Conservation (phyloP, 2,113 vertebrate species). For the Atractosteus spatula region DNA sequence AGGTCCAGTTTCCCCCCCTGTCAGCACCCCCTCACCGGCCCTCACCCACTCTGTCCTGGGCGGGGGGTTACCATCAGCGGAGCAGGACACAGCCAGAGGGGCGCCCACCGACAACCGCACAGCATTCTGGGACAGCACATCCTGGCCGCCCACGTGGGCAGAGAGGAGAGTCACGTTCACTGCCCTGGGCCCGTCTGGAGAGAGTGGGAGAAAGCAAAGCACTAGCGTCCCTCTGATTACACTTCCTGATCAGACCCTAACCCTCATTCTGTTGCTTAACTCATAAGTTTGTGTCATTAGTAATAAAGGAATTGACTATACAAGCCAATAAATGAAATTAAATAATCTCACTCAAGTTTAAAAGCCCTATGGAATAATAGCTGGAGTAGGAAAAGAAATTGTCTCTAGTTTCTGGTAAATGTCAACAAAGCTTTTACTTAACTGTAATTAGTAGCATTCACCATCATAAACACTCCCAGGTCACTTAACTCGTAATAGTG, state of each 20-base stretch:
- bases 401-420: too few species aligned
- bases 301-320: too few species aligned
- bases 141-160: not conserved
- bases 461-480: too few species aligned
- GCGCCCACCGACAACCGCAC: conserved; percentile 1
- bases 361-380: too few species aligned
- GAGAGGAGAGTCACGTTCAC: conserved; percentile 3
- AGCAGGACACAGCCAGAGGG: conserved; percentile 2
- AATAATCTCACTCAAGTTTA: too few species aligned
- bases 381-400: too few species aligned
- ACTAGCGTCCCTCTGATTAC: not conserved
- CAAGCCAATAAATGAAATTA: too few species aligned
- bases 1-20: not conserved
- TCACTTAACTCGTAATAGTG: too few species aligned
- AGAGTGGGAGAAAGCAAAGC: not conserved
- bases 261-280: too few species aligned
- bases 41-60: conserved; percentile 7
- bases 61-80: conserved; percentile 15
- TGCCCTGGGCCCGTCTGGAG: conserved; percentile 15
- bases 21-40: not conserved
- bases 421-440: too few species aligned
- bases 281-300: too few species aligned
- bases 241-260: not conserved
- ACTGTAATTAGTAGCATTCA: too few species aligned
- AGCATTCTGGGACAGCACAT: not conserved